Evolutionary conservation across 2,888 invertebrate species (phyloP).

Genomic region (Rhingia campestris): DNA sequence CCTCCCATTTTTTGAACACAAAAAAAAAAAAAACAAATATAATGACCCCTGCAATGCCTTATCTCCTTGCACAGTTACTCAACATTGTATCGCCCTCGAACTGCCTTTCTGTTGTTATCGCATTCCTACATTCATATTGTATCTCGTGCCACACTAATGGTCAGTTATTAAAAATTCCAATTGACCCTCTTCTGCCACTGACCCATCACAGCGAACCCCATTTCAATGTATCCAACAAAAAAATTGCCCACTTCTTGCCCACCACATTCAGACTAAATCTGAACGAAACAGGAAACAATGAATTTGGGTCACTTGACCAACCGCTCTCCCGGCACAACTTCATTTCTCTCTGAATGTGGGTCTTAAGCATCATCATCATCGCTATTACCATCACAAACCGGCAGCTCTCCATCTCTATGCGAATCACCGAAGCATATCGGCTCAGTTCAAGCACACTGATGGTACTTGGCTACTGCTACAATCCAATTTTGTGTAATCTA

Average conservation of each 20-base stretch:
- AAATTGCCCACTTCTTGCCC: neutral
- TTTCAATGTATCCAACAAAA: constrained; percentile 22
- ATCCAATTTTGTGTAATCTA: constrained; percentile 24
- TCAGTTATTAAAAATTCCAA: constrained; percentile 54
- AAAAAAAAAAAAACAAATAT: too few relatives aligned
- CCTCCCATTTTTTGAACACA: too few relatives aligned
- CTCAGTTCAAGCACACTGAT: constrained; percentile 4
- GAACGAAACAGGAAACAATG: constrained; percentile 57
- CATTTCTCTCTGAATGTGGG: constrained; percentile 53
- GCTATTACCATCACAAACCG: constrained; percentile 20
- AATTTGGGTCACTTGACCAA: constrained; percentile 70
- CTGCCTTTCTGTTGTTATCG: neutral
- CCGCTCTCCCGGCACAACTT: constrained; percentile 42
- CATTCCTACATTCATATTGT: neutral
- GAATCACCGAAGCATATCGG: constrained; percentile 60
- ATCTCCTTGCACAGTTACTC: too few relatives aligned
- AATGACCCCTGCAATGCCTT: too few relatives aligned
- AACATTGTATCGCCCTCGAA: too few relatives aligned
- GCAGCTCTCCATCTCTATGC: constrained; percentile 28
- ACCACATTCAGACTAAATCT: constrained; percentile 46
- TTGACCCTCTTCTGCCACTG: constrained; percentile 44
- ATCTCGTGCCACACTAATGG: constrained; percentile 38
- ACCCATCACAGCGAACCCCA: constrained; percentile 11
- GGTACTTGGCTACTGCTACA: neutral
- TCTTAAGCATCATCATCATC: constrained; percentile 46